Conservation (phyloP, 1,140 invertebrate genomes). For the Penaeus chinensis region DNA sequence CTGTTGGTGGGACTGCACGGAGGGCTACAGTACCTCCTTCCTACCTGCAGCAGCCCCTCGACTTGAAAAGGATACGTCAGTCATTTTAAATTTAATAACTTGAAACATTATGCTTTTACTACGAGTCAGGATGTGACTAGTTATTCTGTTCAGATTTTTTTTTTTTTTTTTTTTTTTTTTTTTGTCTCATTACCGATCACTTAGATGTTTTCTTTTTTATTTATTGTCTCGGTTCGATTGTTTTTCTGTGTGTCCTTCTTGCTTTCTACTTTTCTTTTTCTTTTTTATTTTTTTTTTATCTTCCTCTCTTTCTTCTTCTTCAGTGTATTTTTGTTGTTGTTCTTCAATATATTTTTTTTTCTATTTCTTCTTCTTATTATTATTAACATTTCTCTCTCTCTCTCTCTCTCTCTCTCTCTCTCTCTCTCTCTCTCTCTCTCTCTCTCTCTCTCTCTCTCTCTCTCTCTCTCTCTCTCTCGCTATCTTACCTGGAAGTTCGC, state of each 20-base stretch:
- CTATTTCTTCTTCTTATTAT: not conserved
- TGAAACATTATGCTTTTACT: too few relatives aligned
- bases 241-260: not conserved
- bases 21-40: too few relatives aligned
- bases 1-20: too few relatives aligned
- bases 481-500: slow-evolving; percentile 43
- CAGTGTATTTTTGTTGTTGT: not conserved
- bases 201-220: too few relatives aligned
- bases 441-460: slow-evolving; percentile 25
- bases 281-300: not conserved
- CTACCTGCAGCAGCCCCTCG: too few relatives aligned
- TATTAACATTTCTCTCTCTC: not conserved
- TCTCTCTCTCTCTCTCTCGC: not conserved
- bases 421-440: not conserved
- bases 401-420: not conserved
- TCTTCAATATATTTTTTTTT: not conserved
- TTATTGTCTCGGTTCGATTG: too few relatives aligned
- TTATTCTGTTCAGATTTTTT: too few relatives aligned
- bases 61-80: too few relatives aligned
- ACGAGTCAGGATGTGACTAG: too few relatives aligned
- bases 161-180: too few relatives aligned
- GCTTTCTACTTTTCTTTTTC: not conserved
- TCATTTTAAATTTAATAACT: too few relatives aligned
- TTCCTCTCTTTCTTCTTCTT: not conserved
- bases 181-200: too few relatives aligned